Percentiles rank a stretch among this genome's conserved stretches.
These are phyloP conservation scores for Abramis brama DNA, from an alignment of 2,113 vertebrate species.

Conservation along the genomic window DNA sequence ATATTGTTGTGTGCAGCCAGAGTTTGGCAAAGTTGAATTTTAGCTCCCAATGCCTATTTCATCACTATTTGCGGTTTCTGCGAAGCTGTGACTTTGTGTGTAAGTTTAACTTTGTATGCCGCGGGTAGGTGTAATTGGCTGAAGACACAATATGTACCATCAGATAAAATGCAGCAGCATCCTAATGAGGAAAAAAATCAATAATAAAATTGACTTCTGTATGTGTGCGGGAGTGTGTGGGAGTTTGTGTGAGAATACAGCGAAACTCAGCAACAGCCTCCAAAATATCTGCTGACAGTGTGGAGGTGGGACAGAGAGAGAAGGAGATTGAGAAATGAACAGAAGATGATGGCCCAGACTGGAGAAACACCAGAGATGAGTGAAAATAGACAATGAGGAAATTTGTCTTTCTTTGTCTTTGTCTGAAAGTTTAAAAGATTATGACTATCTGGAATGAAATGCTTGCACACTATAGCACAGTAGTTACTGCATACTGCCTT, in stretches of 20 bases:
- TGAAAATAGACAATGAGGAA: not conserved
- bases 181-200: slow-evolving; percentile 20
- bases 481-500: no score
- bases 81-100: not conserved
- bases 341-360: not conserved
- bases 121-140: not conserved
- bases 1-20: not conserved
- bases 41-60: not conserved
- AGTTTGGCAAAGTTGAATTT: not conserved
- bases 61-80: not conserved
- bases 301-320: slow-evolving; percentile 16
- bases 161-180: not conserved
- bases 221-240: slow-evolving; percentile 23
- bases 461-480: no score
- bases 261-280: not conserved
- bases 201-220: slow-evolving; percentile 3
- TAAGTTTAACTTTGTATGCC: not conserved
- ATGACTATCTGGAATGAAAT: not conserved
- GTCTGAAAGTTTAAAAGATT: not conserved
- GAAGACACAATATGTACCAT: not conserved
- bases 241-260: not conserved
- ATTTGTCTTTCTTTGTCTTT: not conserved
- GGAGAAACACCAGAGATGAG: not conserved
- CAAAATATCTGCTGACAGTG: slow-evolving; percentile 14
- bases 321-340: slow-evolving; percentile 8